phyloP scores from a whole-genome alignment of 2,113 vertebrate species.

The Myanophis thanlyinensis region DNA sequence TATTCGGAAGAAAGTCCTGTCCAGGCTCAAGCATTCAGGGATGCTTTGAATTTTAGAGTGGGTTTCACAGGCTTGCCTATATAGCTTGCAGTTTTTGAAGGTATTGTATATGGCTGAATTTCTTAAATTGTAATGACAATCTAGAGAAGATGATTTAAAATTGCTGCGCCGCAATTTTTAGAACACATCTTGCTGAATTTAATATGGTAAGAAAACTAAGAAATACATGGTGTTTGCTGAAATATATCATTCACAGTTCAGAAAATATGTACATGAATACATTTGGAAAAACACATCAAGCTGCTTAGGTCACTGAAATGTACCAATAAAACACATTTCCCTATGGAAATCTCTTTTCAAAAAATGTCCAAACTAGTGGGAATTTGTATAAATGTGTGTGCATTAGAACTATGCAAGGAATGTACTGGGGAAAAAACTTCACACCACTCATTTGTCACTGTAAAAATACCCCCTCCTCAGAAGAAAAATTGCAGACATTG shows the following conservation, averaged over 20 bases:
- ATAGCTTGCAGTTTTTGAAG: not conserved
- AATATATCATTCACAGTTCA: not conserved
- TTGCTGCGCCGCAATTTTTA: not conserved
- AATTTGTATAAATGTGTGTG: not conserved
- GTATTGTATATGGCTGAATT: not conserved
- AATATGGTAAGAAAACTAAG: not conserved
- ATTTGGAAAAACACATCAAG: not conserved
- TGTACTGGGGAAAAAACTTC: not conserved
- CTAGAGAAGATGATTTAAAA: not conserved
- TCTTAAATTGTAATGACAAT: not conserved
- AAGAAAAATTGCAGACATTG: not conserved
- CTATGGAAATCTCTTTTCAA: not conserved
- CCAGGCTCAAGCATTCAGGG: not conserved
- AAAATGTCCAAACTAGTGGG: not conserved
- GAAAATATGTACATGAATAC: not conserved
- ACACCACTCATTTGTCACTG: not conserved
- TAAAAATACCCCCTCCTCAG: not conserved
- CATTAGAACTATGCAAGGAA: not conserved
- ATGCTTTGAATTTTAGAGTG: not conserved
- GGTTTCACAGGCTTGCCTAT: not conserved
- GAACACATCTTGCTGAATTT: not conserved
- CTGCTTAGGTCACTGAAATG: not conserved
- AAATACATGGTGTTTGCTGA: not conserved
- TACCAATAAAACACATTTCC: not conserved
- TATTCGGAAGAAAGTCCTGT: not conserved